phyloP scores from a whole-genome alignment of 2,888 invertebrate genomes.

The Adelphocoris suturalis region DNA sequence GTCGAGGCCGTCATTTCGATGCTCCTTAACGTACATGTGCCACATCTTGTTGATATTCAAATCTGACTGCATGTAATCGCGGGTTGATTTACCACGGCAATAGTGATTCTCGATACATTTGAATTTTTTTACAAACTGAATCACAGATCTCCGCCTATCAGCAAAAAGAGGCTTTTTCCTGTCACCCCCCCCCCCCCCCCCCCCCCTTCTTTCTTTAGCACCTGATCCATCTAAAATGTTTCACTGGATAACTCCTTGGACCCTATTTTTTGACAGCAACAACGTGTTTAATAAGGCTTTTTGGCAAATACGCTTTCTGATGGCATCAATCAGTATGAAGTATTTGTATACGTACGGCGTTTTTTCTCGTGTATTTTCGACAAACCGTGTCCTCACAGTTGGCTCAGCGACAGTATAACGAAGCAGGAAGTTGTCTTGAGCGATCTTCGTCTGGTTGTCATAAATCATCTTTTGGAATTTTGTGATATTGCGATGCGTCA shows the following conservation, averaged over 20 bases:
- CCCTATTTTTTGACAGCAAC: constrained; percentile 29
- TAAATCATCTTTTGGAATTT: constrained; percentile 12
- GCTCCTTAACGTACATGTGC: neutral
- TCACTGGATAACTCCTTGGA: neutral
- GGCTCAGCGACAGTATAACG: constrained; percentile 7
- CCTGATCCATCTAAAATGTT: neutral
- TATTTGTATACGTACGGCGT: neutral
- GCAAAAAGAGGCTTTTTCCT: neutral
- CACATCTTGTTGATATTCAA: neutral
- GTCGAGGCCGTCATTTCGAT: neutral
- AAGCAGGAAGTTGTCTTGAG: constrained; percentile 23
- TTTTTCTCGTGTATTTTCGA: neutral
- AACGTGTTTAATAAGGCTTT: neutral
- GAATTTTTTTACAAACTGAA: constrained; percentile 27
- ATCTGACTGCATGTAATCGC: neutral
- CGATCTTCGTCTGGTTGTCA: neutral
- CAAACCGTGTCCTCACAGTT: neutral
- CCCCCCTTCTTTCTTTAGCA: neutral
- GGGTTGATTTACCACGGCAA: neutral
- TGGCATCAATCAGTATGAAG: constrained; percentile 2
- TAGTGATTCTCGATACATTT: constrained; percentile 19
- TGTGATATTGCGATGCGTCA: constrained; percentile 9
- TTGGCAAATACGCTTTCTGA: neutral
- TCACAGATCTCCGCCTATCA: neutral
- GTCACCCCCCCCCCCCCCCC: constrained; percentile 25